Percentiles rank a stretch among this genome's conserved stretches.
These are phyloP conservation scores for Leptinotarsa juncta DNA, from an alignment of 2,888 invertebrate genomes.

Conservation along the genomic window DNA sequence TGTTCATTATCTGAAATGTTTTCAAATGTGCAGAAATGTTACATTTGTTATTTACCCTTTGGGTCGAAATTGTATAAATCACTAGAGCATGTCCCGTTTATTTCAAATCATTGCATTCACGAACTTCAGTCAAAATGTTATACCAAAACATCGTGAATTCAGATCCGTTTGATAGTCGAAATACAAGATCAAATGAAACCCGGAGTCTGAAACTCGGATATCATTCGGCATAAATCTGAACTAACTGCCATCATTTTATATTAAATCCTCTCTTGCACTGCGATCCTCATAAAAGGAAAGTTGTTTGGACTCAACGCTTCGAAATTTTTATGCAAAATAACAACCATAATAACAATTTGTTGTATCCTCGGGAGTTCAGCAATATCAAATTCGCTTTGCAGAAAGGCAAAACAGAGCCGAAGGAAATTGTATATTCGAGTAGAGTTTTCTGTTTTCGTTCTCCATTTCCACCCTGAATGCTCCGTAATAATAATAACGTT, in stretches of 20 bases:
- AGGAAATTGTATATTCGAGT: constrained; percentile 19
- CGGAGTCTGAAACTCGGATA: constrained; percentile 15
- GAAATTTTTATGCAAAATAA: constrained; percentile 39
- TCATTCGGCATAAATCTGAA: constrained; percentile 26
- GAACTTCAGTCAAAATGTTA: constrained; percentile 19
- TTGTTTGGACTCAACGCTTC: constrained; percentile 27
- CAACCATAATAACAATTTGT: constrained; percentile 35
- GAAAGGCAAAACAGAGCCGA: constrained; percentile 5
- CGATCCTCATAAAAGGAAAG: constrained; percentile 26
- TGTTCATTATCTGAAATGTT: too few species aligned
- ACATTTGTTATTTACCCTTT: not conserved
- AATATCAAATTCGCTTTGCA: constrained; percentile 29
- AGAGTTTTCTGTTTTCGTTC: constrained; percentile 17
- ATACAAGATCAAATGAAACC: constrained; percentile 12
- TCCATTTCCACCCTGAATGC: constrained; percentile 19
- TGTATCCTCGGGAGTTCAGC: constrained; percentile 32
- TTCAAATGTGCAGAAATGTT: too few species aligned
- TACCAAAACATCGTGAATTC: constrained; percentile 22
- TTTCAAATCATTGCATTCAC: constrained; percentile 14
- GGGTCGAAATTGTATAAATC: not conserved
- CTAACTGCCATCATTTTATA: constrained; percentile 29
- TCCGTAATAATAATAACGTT: constrained; percentile 21
- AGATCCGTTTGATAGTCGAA: constrained; percentile 16
- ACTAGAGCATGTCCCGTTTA: not conserved
- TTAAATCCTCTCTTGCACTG: constrained; percentile 21